These are phyloP conservation scores for Zaprionus obscuricornis DNA, from an alignment of 2,888 invertebrate genomes.

Conservation along the genomic window DNA sequence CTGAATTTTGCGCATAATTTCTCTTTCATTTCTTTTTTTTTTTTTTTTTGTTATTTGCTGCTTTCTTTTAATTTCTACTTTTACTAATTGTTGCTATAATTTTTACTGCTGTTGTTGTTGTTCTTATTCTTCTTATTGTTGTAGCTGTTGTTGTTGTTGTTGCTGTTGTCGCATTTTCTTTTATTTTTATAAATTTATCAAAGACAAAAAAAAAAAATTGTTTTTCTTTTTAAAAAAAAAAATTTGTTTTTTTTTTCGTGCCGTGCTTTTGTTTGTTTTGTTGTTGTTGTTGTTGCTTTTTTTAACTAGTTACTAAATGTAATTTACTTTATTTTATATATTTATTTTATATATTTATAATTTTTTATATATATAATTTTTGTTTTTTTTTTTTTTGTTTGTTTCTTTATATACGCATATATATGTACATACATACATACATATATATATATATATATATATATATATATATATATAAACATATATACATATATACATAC, in stretches of 20 bases:
- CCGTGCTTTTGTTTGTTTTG: constrained; percentile 5
- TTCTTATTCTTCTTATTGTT: too few species aligned
- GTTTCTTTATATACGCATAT: too few species aligned
- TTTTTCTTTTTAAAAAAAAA: constrained; percentile 45
- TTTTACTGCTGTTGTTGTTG: too few species aligned
- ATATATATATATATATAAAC: too few species aligned
- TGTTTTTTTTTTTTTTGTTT: constrained; percentile 23
- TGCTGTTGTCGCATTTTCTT: constrained; percentile 5
- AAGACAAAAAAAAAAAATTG: too few species aligned
- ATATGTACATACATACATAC: too few species aligned
- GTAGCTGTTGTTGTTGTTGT: constrained; percentile 28
- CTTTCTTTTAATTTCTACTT: too few species aligned
- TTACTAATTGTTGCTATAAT: constrained; percentile 1
- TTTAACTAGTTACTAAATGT: constrained; percentile 63
- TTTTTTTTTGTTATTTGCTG: too few species aligned
- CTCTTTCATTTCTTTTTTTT: not conserved
- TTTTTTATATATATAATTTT: constrained; percentile 19
- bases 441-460: too few species aligned
- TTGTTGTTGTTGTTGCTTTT: constrained; percentile 22
- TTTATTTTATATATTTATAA: constrained; percentile 21
- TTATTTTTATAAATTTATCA: constrained; percentile 25
- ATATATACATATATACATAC: too few species aligned
- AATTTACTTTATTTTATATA: constrained; percentile 22
- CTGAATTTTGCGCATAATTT: not conserved
- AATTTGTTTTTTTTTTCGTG: constrained; percentile 23